phyloP scores from a whole-genome alignment of 1,140 invertebrate species.

The Babylonia areolata region DNA sequence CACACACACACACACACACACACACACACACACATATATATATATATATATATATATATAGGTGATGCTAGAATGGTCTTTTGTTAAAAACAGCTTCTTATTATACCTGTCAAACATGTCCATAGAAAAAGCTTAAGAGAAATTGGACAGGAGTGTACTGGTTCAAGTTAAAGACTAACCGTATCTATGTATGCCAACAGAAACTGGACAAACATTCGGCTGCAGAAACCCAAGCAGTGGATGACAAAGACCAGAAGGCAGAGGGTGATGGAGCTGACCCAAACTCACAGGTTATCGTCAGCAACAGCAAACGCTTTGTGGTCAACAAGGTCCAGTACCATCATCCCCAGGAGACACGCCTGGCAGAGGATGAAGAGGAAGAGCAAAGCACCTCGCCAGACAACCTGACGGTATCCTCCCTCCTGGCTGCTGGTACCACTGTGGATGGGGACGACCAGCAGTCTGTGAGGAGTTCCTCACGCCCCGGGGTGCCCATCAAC shows the following conservation, averaged over 20 bases:
- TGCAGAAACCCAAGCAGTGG: slow-evolving; percentile 54
- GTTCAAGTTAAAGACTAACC: no score
- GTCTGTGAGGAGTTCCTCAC: slow-evolving; percentile 43
- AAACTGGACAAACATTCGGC: slow-evolving; percentile 48
- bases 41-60: no score
- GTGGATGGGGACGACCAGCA: slow-evolving; percentile 36
- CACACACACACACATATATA: no score
- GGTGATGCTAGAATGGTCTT: no score
- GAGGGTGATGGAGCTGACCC: slow-evolving; percentile 46
- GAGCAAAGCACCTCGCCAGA: slow-evolving; percentile 53
- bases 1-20: no score
- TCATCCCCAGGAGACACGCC: slow-evolving; percentile 49
- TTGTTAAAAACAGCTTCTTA: no score
- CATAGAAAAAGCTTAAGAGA: no score
- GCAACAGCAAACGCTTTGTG: slow-evolving; percentile 65
- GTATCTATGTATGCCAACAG: slow-evolving; percentile 42
- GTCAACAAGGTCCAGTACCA: slow-evolving; percentile 50
- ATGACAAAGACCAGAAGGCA: slow-evolving; percentile 44
- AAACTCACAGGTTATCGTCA: slow-evolving; percentile 59
- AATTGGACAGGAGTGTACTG: no score
- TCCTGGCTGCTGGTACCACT: no score
- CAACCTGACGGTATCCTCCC: slow-evolving; percentile 34
- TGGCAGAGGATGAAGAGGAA: slow-evolving; percentile 64
- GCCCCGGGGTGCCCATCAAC: slow-evolving; percentile 57
- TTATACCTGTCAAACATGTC: no score